Evolutionary conservation across 2,888 invertebrate genomes (phyloP), one percentile per base, ranked within the genome.

Genomic region (Athalia cordata): DNA sequence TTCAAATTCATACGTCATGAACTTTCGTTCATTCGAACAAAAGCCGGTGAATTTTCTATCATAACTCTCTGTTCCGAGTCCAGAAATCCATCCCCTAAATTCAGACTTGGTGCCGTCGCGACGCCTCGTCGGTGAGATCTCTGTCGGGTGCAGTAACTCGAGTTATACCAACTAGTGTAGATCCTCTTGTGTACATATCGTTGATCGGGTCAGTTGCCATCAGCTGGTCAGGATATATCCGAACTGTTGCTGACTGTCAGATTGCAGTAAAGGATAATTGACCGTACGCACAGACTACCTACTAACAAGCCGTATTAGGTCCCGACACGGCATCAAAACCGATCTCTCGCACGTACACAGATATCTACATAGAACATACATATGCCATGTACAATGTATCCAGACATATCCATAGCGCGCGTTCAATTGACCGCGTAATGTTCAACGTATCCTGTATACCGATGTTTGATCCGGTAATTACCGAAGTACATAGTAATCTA

Each of bases 181-280:
- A 59, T 49, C 47, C 72, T 29, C 29, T 29, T 59, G 59, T 59
- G 72, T 72, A 72, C 72, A 72, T 72, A 72, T 72, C 72, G 29
- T 4, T 59, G 59, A 59, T 72, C 47, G 13, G 45, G 57, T 5
- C 3, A 59, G 59, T 8, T 72, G n/a, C 47, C 3, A 72, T 72
- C 72, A 59, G 29, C 29, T 29, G 45, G 72, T 72, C 52, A 72
- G 57, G 70, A 72, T 29, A 29, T 29, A 29, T 29, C 29, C 2
- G 59, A 72, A 57, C 47, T 45, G 57, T 13, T 59, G 52, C 59
- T 59, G 72, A 47, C 47, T 72, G 59, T 59, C 45, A 57, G 68
- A 57, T 72, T 13, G 59, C 13, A 57, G 13, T 13, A 45, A 43
- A 11, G 57, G 72, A 59, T 59, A 72, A 72, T 72, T 72, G 72